Percentiles rank a stretch among this genome's conserved stretches.
phyloP scores from a whole-genome alignment of 2,113 vertebrate species.

The Prunella himalayana region DNA sequence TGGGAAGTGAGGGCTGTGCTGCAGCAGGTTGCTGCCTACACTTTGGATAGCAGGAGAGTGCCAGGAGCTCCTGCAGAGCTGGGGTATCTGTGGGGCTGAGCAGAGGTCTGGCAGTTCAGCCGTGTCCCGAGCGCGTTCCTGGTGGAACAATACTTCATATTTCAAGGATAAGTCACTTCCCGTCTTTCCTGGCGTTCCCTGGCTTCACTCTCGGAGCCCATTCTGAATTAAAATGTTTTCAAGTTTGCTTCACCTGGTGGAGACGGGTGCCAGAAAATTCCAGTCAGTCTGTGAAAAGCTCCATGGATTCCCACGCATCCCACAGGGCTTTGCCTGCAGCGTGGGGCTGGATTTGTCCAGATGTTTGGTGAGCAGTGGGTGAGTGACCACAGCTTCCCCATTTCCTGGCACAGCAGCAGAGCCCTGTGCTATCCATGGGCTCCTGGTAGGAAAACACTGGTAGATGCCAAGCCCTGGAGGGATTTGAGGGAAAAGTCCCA shows the following conservation, averaged over 20 bases:
- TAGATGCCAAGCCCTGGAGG: background rate
- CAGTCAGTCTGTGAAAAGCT: background rate
- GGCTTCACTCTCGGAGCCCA: background rate
- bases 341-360: background rate
- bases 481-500: background rate
- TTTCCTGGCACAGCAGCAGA: background rate
- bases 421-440: background rate
- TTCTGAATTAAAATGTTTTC: background rate
- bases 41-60: background rate
- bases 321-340: background rate
- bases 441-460: background rate
- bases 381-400: background rate
- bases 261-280: background rate
- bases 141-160: slow-evolving; percentile 46
- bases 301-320: background rate
- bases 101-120: background rate
- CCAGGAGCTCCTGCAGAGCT: background rate
- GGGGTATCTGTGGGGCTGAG: background rate
- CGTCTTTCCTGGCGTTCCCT: background rate
- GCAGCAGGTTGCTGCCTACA: background rate
- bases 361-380: background rate
- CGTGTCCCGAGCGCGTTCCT: background rate
- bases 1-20: background rate
- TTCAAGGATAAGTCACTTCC: slow-evolving; percentile 57
- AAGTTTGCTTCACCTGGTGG: background rate